phyloP scores from a whole-genome alignment of 1,140 invertebrate genomes.

The Himalopsyche phryganea region DNA sequence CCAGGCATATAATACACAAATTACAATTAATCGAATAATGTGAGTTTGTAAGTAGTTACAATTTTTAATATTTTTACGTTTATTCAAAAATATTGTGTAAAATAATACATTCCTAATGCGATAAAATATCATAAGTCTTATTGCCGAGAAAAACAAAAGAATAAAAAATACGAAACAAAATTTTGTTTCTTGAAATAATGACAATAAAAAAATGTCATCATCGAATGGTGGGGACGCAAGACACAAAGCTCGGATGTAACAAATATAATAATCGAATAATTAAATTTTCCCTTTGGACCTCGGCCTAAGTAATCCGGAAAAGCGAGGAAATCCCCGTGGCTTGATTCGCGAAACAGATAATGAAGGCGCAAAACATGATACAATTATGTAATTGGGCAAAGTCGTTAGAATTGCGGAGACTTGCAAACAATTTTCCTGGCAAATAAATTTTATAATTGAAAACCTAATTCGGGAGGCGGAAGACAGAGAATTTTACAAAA shows the following conservation, averaged over 20 bases:
- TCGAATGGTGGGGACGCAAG: neutral
- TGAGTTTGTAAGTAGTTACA: no score
- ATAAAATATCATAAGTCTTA: no score
- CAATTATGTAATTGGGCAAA: slow-evolving; percentile 34
- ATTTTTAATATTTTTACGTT: no score
- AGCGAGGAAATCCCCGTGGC: neutral
- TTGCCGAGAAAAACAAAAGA: neutral
- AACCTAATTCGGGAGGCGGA: slow-evolving; percentile 29
- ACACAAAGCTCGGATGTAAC: neutral
- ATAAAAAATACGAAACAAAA: no score
- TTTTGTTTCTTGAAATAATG: no score
- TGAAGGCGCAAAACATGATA: slow-evolving; percentile 33
- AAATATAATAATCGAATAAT: slow-evolving; percentile 22
- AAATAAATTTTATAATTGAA: slow-evolving; percentile 35
- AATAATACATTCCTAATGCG: no score
- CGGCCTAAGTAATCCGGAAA: slow-evolving; percentile 3
- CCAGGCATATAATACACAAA: no score
- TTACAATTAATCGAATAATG: no score
- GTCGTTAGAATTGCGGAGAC: slow-evolving; percentile 19
- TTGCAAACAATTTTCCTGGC: slow-evolving; percentile 22
- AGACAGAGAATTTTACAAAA: slow-evolving; percentile 5
- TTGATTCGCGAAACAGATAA: slow-evolving; percentile 25
- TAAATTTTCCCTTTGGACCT: slow-evolving; percentile 10
- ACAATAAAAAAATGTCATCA: no score
- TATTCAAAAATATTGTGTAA: no score